These are phyloP conservation scores for Globodera rostochiensis DNA, from an alignment of 1,140 invertebrate genomes.

Conservation along the genomic window DNA sequence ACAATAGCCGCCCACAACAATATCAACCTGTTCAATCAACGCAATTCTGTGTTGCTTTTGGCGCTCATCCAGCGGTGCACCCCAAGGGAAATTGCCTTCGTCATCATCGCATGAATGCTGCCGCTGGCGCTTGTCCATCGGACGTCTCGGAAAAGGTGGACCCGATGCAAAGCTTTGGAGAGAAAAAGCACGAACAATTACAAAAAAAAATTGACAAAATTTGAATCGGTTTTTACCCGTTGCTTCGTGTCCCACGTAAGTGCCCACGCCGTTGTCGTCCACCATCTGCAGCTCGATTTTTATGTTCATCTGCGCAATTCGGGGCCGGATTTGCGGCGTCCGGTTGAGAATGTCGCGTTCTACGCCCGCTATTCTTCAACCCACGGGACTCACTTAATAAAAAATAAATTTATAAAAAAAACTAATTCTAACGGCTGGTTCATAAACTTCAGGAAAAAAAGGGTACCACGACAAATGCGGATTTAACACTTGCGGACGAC, in stretches of 20 bases:
- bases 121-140: conserved; percentile 32
- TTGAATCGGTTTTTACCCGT: conserved; percentile 30
- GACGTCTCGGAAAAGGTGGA: conserved; percentile 51
- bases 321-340: conserved; percentile 3
- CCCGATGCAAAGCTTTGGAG: conserved; percentile 48
- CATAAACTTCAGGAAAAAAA: too few relatives aligned
- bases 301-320: conserved; percentile 13
- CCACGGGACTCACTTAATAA: background rate
- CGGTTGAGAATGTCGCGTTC: conserved; percentile 13
- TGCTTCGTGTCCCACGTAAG: conserved; percentile 50
- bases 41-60: conserved; percentile 62
- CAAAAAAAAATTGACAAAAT: background rate
- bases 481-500: too few relatives aligned
- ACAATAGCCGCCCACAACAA: background rate
- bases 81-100: conserved; percentile 15
- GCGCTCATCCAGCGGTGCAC: conserved; percentile 45
- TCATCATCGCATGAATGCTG: conserved; percentile 6
- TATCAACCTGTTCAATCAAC: conserved; percentile 49
- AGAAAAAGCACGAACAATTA: background rate
- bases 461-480: too few relatives aligned
- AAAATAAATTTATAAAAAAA: background rate
- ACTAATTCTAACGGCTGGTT: background rate
- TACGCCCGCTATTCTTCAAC: background rate
- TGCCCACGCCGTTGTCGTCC: conserved; percentile 38
- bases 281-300: conserved; percentile 7